A percentile compares a stretch with the other conserved stretches of the same genome.
Conservation (phyloP, 2,113 vertebrate genomes). For the Grallaria varia region DNA sequence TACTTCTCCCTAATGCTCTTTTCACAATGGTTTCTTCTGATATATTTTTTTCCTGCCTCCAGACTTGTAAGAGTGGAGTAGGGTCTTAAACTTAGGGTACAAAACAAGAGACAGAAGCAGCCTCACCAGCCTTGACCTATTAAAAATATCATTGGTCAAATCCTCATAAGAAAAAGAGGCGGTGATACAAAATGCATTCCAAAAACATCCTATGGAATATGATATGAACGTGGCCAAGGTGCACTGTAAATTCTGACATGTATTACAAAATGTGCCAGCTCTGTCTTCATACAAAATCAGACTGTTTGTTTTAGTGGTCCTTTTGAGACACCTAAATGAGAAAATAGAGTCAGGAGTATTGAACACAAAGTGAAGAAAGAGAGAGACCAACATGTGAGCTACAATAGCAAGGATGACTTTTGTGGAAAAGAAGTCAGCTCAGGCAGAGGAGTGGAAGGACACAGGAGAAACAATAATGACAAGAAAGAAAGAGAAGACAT, state of each 20-base stretch:
- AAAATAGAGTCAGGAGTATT: neutral
- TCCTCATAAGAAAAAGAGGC: neutral
- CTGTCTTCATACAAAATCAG: neutral
- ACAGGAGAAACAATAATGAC: neutral
- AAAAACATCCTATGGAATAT: neutral
- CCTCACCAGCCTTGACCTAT: neutral
- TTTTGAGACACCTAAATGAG: neutral
- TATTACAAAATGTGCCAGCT: neutral
- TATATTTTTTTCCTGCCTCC: neutral
- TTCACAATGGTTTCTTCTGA: neutral
- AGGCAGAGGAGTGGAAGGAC: neutral
- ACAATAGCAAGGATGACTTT: neutral
- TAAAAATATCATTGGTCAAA: neutral
- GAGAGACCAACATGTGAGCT: neutral
- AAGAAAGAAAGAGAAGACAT: neutral
- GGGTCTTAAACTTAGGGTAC: neutral
- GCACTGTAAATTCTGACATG: neutral
- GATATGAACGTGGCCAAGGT: neutral
- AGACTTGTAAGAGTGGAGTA: neutral
- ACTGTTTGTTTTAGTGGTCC: neutral
- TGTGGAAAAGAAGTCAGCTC: neutral
- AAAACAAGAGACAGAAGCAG: neutral
- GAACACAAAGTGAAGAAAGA: neutral
- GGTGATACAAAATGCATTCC: neutral
- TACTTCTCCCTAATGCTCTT: neutral